Conservation (phyloP, 1,140 invertebrate genomes). For the Dysdera silvatica region DNA sequence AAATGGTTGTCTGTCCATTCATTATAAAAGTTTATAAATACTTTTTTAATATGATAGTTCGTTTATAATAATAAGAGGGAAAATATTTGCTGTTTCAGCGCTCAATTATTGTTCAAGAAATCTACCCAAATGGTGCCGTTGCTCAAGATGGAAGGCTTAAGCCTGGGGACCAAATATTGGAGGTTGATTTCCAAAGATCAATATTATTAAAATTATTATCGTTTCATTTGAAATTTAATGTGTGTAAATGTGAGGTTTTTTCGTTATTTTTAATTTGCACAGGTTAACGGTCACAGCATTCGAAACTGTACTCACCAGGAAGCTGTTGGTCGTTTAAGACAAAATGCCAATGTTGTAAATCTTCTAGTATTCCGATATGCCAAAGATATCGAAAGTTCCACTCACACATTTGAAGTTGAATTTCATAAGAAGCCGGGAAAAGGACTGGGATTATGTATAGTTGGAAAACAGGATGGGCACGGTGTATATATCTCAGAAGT, state of each 20-base stretch:
- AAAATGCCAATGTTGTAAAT: slow-evolving; percentile 59
- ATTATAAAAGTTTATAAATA: no score
- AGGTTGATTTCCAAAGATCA: slow-evolving; percentile 51
- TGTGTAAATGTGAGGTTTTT: neutral
- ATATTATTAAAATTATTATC: slow-evolving; percentile 1
- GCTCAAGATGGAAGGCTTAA: slow-evolving; percentile 80
- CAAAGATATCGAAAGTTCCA: slow-evolving; percentile 54
- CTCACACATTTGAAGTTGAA: slow-evolving; percentile 78
- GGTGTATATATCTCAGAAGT: slow-evolving; percentile 88
- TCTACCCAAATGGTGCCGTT: slow-evolving; percentile 79
- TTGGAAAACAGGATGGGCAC: slow-evolving; percentile 69
- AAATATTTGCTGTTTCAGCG: slow-evolving; percentile 59
- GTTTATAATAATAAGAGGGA: no score
- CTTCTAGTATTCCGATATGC: slow-evolving; percentile 77
- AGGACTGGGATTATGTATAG: slow-evolving; percentile 81
- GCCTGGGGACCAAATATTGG: slow-evolving; percentile 86
- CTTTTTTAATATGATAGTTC: no score
- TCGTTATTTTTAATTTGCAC: neutral
- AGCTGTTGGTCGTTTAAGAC: slow-evolving; percentile 45
- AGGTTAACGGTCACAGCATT: slow-evolving; percentile 60
- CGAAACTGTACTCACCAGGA: slow-evolving; percentile 56
- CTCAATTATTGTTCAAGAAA: slow-evolving; percentile 80
- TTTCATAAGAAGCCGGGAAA: slow-evolving; percentile 83
- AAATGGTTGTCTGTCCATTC: no score
- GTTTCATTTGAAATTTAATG: neutral